These are phyloP conservation scores for Melinaea menophilus DNA, from an alignment of 2,888 invertebrate genomes.

Conservation along the genomic window DNA sequence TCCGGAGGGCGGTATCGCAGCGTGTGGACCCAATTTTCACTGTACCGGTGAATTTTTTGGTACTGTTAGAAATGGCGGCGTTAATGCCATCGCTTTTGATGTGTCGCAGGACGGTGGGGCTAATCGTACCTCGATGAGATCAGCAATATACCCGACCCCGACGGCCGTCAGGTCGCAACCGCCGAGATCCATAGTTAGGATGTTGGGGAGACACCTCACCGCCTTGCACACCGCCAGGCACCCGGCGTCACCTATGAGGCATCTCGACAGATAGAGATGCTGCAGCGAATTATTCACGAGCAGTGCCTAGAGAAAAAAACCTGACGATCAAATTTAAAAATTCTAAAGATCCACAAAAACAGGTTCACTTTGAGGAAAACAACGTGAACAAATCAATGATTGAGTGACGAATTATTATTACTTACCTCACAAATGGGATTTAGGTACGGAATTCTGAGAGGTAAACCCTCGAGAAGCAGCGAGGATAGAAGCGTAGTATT, in stretches of 20 bases:
- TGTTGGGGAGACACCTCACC: conserved; percentile 81
- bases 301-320: conserved; percentile 65
- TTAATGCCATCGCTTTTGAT: conserved; percentile 6
- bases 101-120: neutral
- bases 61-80: conserved; percentile 55
- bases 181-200: conserved; percentile 82
- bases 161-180: conserved; percentile 81
- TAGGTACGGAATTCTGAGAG: conserved; percentile 82
- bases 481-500: conserved; percentile 80
- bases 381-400: too few relatives aligned
- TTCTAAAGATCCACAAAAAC: neutral
- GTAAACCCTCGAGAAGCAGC: conserved; percentile 84
- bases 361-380: neutral
- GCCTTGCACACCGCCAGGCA: conserved; percentile 84
- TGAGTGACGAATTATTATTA: neutral
- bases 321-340: too few relatives aligned
- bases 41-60: conserved; percentile 84
- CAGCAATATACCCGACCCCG: conserved; percentile 81
- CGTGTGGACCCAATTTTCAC: conserved; percentile 89
- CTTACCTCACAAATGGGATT: conserved; percentile 77
- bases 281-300: conserved; percentile 80
- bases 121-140: conserved; percentile 79
- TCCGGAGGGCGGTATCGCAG: conserved; percentile 86
- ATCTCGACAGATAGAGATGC: conserved; percentile 82
- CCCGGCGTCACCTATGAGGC: conserved; percentile 83